A percentile compares a stretch with the other conserved stretches of the same genome.
These are phyloP conservation scores for Nysson spinosus DNA, from an alignment of 2,888 invertebrate genomes.

Conservation along the genomic window DNA sequence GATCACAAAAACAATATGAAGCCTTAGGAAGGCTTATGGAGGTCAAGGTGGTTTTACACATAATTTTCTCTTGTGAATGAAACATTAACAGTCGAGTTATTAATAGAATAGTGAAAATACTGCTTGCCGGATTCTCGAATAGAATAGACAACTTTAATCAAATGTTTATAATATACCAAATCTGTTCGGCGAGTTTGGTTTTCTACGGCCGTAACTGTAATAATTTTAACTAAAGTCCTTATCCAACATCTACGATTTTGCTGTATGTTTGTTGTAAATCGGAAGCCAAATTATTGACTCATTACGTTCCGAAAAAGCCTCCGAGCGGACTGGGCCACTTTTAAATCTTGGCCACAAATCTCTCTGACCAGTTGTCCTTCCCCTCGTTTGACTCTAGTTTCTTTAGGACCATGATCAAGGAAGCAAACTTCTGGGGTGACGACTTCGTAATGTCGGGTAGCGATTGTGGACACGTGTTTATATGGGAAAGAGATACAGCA, in stretches of 20 bases:
- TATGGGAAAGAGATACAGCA: slow-evolving; percentile 87
- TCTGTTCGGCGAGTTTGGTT: slow-evolving; percentile 43
- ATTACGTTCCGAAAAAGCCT: slow-evolving; percentile 71
- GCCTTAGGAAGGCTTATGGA: slow-evolving; percentile 5
- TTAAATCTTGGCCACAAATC: slow-evolving; percentile 67
- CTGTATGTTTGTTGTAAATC: slow-evolving; percentile 43
- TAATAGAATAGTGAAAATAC: not conserved
- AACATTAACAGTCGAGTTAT: slow-evolving; percentile 37
- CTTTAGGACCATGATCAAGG: slow-evolving; percentile 89
- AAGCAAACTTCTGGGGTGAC: slow-evolving; percentile 91
- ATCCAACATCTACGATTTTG: slow-evolving; percentile 21
- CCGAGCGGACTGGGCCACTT: slow-evolving; percentile 75
- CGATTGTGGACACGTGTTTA: slow-evolving; percentile 92
- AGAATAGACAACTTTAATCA: slow-evolving; percentile 15
- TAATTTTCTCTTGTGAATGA: slow-evolving; percentile 36
- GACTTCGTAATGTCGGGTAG: slow-evolving; percentile 91
- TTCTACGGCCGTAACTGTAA: slow-evolving; percentile 7
- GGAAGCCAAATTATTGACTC: slow-evolving; percentile 60
- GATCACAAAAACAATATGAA: slow-evolving; percentile 4
- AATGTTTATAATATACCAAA: slow-evolving; percentile 27
- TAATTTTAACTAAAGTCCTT: slow-evolving; percentile 27
- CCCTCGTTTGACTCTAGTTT: slow-evolving; percentile 76
- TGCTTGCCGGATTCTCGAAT: not conserved
- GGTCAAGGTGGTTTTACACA: slow-evolving; percentile 4
- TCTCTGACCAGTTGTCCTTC: slow-evolving; percentile 71